These are phyloP conservation scores for Pocillopora verrucosa DNA, from an alignment of 64 coral and sea anemone genomes.

Conservation along the genomic window DNA sequence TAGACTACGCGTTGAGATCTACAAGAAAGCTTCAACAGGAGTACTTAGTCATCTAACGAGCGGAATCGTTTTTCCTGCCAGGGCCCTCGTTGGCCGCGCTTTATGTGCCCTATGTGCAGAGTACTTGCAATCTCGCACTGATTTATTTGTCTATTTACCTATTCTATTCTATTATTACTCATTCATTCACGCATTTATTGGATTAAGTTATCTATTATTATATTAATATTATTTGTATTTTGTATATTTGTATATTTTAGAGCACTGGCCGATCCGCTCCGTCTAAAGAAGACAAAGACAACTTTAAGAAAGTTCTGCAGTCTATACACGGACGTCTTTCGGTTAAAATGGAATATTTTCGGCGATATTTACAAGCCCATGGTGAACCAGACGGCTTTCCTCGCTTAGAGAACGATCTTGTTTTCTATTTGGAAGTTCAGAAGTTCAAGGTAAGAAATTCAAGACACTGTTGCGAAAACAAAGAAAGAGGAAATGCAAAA, in stretches of 20 bases:
- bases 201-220: background rate
- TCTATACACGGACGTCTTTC: conserved; percentile 83
- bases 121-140: too few species aligned
- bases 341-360: conserved; percentile 86
- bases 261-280: conserved; percentile 79
- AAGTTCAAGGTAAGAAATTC: conserved; percentile 81
- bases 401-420: conserved; percentile 86
- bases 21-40: too few species aligned
- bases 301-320: conserved; percentile 79
- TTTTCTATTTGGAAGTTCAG: conserved; percentile 97
- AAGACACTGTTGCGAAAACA: background rate
- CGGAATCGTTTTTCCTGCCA: too few species aligned
- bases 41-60: too few species aligned
- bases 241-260: conserved; percentile 27
- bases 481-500: background rate
- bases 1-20: too few species aligned
- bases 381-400: conserved; percentile 76
- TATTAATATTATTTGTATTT: background rate
- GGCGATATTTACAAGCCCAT: conserved; percentile 81
- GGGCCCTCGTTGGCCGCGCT: too few species aligned
- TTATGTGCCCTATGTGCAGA: too few species aligned
- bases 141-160: too few species aligned
- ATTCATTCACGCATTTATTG: too few species aligned
- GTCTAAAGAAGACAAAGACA: conserved; percentile 80
- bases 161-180: too few species aligned